Evolutionary conservation across 92 coral and sea anemone genomes (phyloP).

Genomic region (Desmophyllum pertusum): DNA sequence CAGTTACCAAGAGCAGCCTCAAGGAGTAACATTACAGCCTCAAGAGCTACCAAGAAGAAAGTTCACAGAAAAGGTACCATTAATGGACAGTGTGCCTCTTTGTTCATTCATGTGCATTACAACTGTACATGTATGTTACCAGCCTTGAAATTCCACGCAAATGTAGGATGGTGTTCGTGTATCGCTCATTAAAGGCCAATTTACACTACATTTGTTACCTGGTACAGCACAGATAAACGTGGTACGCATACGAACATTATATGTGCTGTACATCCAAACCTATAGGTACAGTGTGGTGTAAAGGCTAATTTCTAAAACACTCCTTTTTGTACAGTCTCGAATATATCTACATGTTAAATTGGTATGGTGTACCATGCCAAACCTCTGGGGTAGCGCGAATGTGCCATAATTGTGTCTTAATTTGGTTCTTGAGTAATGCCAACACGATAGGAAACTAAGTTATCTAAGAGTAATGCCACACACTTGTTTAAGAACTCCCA

Average conservation of each 20-base stretch:
- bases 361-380: no score
- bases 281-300: not conserved
- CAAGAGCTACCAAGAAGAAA: constrained; percentile 56
- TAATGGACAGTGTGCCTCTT: not conserved
- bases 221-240: not conserved
- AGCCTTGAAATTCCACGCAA: not conserved
- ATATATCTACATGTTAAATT: not conserved
- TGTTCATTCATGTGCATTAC: no score
- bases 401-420: not conserved
- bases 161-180: not conserved
- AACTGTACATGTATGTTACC: no score
- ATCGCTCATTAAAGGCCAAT: no score
- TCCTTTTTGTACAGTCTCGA: not conserved
- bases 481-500: constrained; percentile 26
- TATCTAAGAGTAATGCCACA: not conserved
- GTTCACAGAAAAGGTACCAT: constrained; percentile 64
- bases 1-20: constrained; percentile 11
- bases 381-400: not conserved
- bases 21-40: not conserved
- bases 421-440: no score
- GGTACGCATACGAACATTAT: not conserved
- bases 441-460: not conserved
- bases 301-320: not conserved
- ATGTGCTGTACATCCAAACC: not conserved
- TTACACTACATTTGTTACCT: not conserved